Evolutionary conservation across 1,140 invertebrate genomes (phyloP).

Genomic region (Dendrolimus punctatus): DNA sequence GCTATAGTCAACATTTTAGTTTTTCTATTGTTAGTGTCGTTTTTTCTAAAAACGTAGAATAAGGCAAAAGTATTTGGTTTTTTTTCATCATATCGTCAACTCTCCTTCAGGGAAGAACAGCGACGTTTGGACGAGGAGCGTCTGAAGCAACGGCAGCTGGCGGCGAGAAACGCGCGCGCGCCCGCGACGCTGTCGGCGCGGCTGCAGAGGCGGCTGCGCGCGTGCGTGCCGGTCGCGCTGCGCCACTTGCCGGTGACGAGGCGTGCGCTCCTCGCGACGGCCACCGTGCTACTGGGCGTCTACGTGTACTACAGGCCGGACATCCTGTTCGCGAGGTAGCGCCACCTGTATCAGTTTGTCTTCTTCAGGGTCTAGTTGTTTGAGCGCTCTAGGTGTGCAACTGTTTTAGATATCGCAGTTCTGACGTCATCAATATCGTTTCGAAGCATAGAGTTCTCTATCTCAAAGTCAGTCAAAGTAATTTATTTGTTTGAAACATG

Average conservation of each 20-base stretch:
- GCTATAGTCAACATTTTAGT: no score
- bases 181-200: conserved; percentile 11
- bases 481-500: no score
- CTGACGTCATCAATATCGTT: no score
- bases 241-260: conserved; percentile 33
- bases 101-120: conserved; percentile 63
- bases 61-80: no score
- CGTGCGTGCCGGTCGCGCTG: conserved; percentile 18
- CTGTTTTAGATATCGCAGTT: no score
- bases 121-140: conserved; percentile 65
- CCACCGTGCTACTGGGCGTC: conserved; percentile 69
- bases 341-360: conserved; percentile 54
- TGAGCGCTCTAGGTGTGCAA: no score
- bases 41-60: no score
- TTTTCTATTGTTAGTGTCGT: no score
- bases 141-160: conserved; percentile 45
- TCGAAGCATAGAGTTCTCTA: no score
- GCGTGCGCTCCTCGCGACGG: conserved; percentile 64
- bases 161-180: conserved; percentile 19
- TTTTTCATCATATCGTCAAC: neutral
- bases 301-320: conserved; percentile 70
- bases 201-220: conserved; percentile 16
- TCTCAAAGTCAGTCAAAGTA: no score
- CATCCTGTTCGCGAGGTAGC: conserved; percentile 55
- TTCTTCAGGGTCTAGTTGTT: conserved; percentile 40